Evolutionary conservation across 2,888 invertebrate species (phyloP).

Genomic region (Ormia ochracea): DNA sequence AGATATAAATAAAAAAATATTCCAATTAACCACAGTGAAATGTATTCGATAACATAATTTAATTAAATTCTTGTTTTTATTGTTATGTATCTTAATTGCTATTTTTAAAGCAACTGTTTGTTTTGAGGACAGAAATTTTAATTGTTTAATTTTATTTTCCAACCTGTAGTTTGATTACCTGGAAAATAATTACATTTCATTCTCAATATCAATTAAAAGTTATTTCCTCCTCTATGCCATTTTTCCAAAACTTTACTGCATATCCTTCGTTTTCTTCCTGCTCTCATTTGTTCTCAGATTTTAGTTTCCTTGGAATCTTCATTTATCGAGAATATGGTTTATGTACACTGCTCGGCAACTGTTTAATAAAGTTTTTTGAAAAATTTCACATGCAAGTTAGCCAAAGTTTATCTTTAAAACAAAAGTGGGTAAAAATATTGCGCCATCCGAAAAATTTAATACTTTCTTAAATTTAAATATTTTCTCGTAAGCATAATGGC

Average conservation of each 20-base stretch:
- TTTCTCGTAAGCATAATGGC: slow-evolving; percentile 14
- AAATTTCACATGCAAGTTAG: slow-evolving; percentile 51
- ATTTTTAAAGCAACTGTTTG: not conserved
- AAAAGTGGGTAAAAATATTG: not conserved
- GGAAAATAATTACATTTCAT: slow-evolving; percentile 31
- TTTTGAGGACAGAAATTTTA: not conserved
- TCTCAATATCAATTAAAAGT: slow-evolving; percentile 55
- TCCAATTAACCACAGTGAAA: too few species aligned
- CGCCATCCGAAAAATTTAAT: not conserved
- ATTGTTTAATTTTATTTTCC: not conserved
- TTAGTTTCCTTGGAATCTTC: slow-evolving; percentile 28
- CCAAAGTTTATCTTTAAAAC: slow-evolving; percentile 41
- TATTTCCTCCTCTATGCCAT: slow-evolving; percentile 13
- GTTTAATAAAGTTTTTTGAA: slow-evolving; percentile 51
- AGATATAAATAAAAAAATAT: too few species aligned
- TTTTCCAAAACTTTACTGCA: slow-evolving; percentile 16
- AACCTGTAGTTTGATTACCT: slow-evolving; percentile 6
- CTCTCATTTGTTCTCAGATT: not conserved
- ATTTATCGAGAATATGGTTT: slow-evolving; percentile 45
- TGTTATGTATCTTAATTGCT: too few species aligned
- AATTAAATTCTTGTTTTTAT: too few species aligned
- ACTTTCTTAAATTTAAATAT: slow-evolving; percentile 48
- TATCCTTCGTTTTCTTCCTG: not conserved
- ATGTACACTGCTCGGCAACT: not conserved
- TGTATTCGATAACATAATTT: too few species aligned